Evolutionary conservation across 2,888 invertebrate genomes (phyloP).

Genomic region (Tachystola acroxantha): DNA sequence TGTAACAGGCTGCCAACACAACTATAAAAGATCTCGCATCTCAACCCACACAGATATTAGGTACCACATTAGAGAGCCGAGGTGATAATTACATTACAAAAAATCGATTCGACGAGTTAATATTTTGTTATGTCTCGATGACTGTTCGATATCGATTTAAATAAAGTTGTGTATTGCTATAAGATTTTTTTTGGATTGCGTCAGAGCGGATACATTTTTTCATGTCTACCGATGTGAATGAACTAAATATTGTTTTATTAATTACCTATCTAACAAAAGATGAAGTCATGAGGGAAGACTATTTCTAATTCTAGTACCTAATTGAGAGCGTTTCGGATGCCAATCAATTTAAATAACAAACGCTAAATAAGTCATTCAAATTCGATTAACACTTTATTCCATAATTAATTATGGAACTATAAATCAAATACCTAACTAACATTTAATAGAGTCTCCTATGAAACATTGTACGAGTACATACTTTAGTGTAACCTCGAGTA

Average conservation of each 20-base stretch:
- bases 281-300: no score
- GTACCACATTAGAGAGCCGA: slow-evolving; percentile 67
- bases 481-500: no score
- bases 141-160: slow-evolving; percentile 49
- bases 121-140: slow-evolving; percentile 57
- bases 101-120: slow-evolving; percentile 65
- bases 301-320: no score
- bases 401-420: no score
- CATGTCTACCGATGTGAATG: no score
- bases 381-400: no score
- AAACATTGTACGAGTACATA: no score
- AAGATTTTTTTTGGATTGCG: slow-evolving; percentile 27
- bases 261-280: not conserved
- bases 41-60: slow-evolving; percentile 73
- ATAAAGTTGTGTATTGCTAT: slow-evolving; percentile 29
- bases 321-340: no score
- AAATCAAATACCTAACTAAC: no score
- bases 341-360: no score
- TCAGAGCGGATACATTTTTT: slow-evolving; percentile 15
- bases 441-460: no score
- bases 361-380: no score
- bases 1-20: slow-evolving; percentile 42
- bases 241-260: slow-evolving; percentile 5
- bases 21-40: slow-evolving; percentile 59
- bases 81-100: slow-evolving; percentile 75